Evolutionary conservation across 2,797 vertebrate genomes (phyloP).

Genomic region (Echiichthys vipera): DNA sequence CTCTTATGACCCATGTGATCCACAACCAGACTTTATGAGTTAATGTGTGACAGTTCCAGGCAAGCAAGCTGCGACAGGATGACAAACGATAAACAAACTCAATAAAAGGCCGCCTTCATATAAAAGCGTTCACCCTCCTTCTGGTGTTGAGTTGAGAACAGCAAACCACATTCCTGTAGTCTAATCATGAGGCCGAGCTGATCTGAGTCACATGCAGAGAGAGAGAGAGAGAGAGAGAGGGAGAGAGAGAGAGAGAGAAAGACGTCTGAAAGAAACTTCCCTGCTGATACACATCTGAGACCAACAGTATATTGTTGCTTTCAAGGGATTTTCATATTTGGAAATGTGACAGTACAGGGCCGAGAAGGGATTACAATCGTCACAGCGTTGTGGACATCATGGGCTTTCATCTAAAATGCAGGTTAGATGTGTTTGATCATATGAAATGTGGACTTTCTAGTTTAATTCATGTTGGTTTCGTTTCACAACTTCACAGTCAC

Average conservation of each 20-base stretch:
- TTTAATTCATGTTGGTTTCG: background rate
- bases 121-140: background rate
- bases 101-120: background rate
- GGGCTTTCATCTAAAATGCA: conserved; percentile 45
- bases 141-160: conserved; percentile 36
- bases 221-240: conserved; percentile 1
- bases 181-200: conserved; percentile 83
- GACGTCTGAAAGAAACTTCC: conserved; percentile 22
- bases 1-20: background rate
- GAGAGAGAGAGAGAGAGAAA: conserved; percentile 21
- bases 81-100: too few species aligned
- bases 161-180: conserved; percentile 79
- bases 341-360: too few species aligned
- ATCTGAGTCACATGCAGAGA: conserved; percentile 80
- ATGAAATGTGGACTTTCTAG: background rate
- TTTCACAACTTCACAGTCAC: background rate
- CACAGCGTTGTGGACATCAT: conserved; percentile 13
- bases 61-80: too few species aligned
- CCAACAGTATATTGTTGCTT: background rate
- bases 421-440: conserved; percentile 50
- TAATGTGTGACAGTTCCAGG: too few species aligned
- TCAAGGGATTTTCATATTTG: background rate
- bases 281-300: conserved; percentile 1
- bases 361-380: background rate
- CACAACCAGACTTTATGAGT: too few species aligned